Percentiles rank a stretch among this genome's conserved stretches.
phyloP scores from a whole-genome alignment of 2,797 vertebrate species.

The Falco peregrinus region DNA sequence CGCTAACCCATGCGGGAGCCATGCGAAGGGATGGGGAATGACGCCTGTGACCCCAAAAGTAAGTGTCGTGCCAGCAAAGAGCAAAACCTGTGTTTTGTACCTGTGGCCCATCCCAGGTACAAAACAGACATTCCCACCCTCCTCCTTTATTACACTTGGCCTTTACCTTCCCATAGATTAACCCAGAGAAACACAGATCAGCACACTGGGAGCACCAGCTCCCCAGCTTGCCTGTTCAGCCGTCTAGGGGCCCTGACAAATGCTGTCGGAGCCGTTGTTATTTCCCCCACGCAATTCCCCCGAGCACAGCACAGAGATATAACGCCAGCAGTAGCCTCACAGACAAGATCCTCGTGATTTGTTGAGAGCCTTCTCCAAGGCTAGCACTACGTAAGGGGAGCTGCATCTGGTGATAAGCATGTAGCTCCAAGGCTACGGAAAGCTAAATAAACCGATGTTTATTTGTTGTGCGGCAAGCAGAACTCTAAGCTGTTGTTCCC shows the following conservation, averaged over 20 bases:
- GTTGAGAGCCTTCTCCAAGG: conserved; percentile 16
- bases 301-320: not conserved
- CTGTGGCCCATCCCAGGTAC: not conserved
- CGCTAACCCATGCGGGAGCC: not conserved
- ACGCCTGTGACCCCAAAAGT: not conserved
- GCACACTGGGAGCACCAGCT: not conserved
- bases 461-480: not conserved
- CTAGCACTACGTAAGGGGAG: not conserved
- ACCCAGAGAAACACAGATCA: not conserved
- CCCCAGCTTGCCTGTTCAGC: not conserved
- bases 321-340: not conserved
- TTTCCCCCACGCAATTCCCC: not conserved
- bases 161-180: not conserved
- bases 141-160: not conserved
- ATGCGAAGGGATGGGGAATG: not conserved
- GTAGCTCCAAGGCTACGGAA: conserved; percentile 7
- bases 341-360: not conserved
- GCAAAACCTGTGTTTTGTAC: not conserved
- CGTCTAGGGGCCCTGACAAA: rapidly evolving
- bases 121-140: not conserved
- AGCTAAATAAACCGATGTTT: not conserved
- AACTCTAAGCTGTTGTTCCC: conserved; percentile 1
- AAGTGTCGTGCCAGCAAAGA: not conserved
- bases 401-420: not conserved
- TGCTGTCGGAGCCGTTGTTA: not conserved